These are phyloP conservation scores for Adelphocoris suturalis DNA, from an alignment of 2,888 invertebrate genomes.

Conservation along the genomic window DNA sequence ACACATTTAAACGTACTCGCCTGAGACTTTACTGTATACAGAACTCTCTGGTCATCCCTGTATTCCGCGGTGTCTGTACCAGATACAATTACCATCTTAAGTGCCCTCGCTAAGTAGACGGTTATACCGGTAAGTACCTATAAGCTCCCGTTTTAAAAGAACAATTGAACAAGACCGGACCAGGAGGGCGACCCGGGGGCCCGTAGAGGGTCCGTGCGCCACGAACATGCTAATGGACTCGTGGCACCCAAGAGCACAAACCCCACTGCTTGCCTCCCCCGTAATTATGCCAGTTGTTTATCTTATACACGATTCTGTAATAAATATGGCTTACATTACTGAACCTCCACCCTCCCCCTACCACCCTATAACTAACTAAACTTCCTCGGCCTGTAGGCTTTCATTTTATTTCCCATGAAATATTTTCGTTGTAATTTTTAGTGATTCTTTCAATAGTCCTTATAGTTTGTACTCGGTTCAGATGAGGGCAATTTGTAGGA, in stretches of 20 bases:
- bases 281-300: slow-evolving; percentile 71
- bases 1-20: too few relatives aligned
- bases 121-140: not conserved
- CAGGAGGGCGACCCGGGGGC: not conserved
- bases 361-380: not conserved
- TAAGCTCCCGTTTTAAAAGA: slow-evolving; percentile 46
- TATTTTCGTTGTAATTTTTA: too few relatives aligned
- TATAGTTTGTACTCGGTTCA: too few relatives aligned
- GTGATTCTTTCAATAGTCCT: too few relatives aligned
- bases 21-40: too few relatives aligned
- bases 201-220: slow-evolving; percentile 59
- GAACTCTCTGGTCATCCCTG: too few relatives aligned
- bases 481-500: too few relatives aligned
- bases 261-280: not conserved
- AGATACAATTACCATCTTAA: slow-evolving; percentile 17
- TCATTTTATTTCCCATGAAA: not conserved
- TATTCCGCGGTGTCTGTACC: not conserved
- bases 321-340: slow-evolving; percentile 65
- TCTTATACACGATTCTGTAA: slow-evolving; percentile 69
- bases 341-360: not conserved
- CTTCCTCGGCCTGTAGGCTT: not conserved
- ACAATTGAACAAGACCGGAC: slow-evolving; percentile 62
- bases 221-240: slow-evolving; percentile 70
- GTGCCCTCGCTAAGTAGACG: slow-evolving; percentile 1
- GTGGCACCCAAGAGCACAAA: slow-evolving; percentile 40